A percentile compares a stretch with the other conserved stretches of the same genome.
Evolutionary conservation across 1,140 invertebrate genomes (phyloP).

Genomic region (Bombus fervidus): DNA sequence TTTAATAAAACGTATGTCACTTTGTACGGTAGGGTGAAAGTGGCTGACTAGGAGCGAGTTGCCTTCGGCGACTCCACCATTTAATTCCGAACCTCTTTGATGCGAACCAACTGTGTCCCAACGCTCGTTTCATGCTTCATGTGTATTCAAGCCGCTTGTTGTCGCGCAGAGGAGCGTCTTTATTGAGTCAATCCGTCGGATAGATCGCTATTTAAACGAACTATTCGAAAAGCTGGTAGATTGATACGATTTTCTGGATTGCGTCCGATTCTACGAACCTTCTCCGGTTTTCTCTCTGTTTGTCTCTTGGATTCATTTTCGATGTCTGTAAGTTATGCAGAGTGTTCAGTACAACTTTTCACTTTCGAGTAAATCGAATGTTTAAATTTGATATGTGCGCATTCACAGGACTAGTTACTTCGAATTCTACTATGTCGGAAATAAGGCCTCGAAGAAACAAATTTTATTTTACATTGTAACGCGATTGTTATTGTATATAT

Average conservation of each 20-base stretch:
- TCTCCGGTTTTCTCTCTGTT: not conserved
- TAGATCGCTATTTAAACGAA: conserved; percentile 43
- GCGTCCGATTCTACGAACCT: not conserved
- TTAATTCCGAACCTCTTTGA: conserved; percentile 64
- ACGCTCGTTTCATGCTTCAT: conserved; percentile 61
- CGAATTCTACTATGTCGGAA: too few species aligned
- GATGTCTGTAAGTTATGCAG: too few species aligned
- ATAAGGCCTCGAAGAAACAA: too few species aligned
- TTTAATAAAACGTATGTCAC: conserved; percentile 63
- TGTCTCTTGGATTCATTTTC: not conserved
- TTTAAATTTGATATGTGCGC: too few species aligned
- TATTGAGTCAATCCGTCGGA: conserved; percentile 36
- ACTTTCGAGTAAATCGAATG: too few species aligned
- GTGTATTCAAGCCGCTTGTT: conserved; percentile 59
- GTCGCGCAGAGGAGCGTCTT: conserved; percentile 23
- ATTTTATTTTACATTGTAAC: too few species aligned
- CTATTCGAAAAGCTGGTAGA: conserved; percentile 25
- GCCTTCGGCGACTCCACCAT: conserved; percentile 51
- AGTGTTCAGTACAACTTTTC: too few species aligned
- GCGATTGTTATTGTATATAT: too few species aligned
- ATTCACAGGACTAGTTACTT: too few species aligned
- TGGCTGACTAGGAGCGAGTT: conserved; percentile 42
- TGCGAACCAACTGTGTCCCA: conserved; percentile 37
- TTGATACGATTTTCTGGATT: conserved; percentile 38
- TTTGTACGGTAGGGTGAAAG: conserved; percentile 46